Evolutionary conservation across 1,140 invertebrate genomes (phyloP).

Genomic region (Manduca sexta): DNA sequence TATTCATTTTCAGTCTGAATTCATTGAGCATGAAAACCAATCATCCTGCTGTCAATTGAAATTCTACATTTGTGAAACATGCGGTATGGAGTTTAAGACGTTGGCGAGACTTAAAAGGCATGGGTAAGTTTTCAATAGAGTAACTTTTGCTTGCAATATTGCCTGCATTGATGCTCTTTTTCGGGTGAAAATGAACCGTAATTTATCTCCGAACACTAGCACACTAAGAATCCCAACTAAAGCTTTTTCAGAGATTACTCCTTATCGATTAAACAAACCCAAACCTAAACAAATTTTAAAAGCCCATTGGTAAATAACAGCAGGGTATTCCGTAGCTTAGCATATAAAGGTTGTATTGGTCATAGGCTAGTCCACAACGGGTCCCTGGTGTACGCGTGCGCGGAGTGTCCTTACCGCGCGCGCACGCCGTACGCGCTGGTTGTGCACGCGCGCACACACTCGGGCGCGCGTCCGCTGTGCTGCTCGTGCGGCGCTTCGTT

Average conservation of each 20-base stretch:
- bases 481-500: constrained; percentile 71
- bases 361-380: constrained; percentile 68
- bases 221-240: no score
- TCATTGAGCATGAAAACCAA: constrained; percentile 18
- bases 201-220: no score
- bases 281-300: no score
- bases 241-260: no score
- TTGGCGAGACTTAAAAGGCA: constrained; percentile 24
- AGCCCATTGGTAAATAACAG: no score
- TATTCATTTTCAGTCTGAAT: constrained; percentile 16
- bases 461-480: constrained; percentile 75
- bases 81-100: constrained; percentile 22
- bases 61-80: constrained; percentile 24
- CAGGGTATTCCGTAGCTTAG: no score
- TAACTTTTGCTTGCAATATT: no score
- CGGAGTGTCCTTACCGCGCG: constrained; percentile 64
- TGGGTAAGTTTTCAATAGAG: constrained; percentile 20
- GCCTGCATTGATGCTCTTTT: no score
- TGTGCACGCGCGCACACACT: constrained; percentile 73
- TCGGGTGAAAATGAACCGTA: no score
- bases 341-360: no score
- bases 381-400: constrained; percentile 74
- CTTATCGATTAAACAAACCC: no score
- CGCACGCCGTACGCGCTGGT: constrained; percentile 51
- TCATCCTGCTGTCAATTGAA: constrained; percentile 11